These are phyloP conservation scores for Leptothorax acervorum DNA, from an alignment of 2,888 invertebrate genomes.

Conservation along the genomic window DNA sequence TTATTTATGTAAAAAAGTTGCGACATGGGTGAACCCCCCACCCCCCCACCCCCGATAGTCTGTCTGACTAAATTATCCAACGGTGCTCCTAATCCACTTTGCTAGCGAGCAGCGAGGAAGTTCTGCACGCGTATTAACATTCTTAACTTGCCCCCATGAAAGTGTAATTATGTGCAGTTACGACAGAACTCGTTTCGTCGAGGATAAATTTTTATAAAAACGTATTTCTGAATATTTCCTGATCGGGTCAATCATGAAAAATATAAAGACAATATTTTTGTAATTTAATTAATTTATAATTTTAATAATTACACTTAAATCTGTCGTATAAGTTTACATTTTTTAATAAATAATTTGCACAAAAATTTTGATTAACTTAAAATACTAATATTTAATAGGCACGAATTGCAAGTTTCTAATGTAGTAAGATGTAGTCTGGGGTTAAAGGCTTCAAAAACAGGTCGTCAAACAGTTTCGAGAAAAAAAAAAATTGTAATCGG, in stretches of 20 bases:
- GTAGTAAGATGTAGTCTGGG: not conserved
- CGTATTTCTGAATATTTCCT: not conserved
- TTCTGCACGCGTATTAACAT: not conserved
- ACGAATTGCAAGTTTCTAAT: not conserved
- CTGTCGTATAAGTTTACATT: not conserved
- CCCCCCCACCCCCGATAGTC: not conserved
- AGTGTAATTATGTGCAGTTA: not conserved
- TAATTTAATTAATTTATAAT: not conserved
- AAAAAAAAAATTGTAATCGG: slow-evolving; percentile 2
- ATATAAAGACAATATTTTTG: not conserved
- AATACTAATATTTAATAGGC: not conserved
- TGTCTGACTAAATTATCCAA: not conserved
- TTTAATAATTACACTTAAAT: not conserved
- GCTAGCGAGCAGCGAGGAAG: not conserved
- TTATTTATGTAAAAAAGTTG: not conserved
- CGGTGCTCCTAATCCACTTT: slow-evolving; percentile 1
- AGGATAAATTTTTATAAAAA: not conserved
- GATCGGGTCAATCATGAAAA: not conserved
- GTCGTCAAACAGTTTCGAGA: not conserved
- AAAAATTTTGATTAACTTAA: slow-evolving; percentile 2
- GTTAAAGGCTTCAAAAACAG: not conserved
- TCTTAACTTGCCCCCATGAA: not conserved
- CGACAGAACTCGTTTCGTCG: not conserved
- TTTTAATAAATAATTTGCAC: not conserved
- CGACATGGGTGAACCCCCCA: not conserved